Evolutionary conservation across 1,140 invertebrate species (phyloP), one percentile per base, ranked within the genome.

Genomic region (Elymnias hypermnestra): DNA sequence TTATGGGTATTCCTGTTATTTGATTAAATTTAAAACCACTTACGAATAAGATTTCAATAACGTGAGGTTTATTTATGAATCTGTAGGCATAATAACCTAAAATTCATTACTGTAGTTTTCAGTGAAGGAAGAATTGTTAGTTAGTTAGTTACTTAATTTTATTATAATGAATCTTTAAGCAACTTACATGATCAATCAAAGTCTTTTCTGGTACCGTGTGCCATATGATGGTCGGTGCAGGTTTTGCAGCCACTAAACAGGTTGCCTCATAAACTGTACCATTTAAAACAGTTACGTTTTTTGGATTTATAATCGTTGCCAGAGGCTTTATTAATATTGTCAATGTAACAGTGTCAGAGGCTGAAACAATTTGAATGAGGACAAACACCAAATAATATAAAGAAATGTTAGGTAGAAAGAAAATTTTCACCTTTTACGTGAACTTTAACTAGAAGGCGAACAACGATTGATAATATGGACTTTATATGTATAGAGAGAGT

Each of bases 151-250:
- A n/a, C n/a, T n/a, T n/a, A n/a, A n/a, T n/a, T n/a, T n/a, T n/a
- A n/a, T n/a, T n/a, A n/a, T n/a, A n/a, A 25, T 25, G 8, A 8
- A 25, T 8, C 7, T n/a, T 25, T 8, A 25, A 21, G 19, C 19
- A 21, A 21, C 67, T 72, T 46, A 82, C 77, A 25, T 41, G 53
- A 35, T 67, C 53, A 31, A 66, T 56, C 5, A 77, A 51, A 21
- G 72, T 67, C 2, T 31, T 21, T 18, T 72, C 75, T 6, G 64
- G 68, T 15, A 73, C 75, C 17, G 48, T 60, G 8, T 66, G 68
- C 78, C 78, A 83, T 2, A 74, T 6, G 1, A 83, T 62, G 5
- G 63, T 50, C 0, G 78, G 75, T 3, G 31, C 5, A 0, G 78
- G 78, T 28, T 64, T 72, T 4, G 73, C 75, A 0, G 29, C 7